Base-by-base conservation (phyloP, 1,140 invertebrate species). In the Cephus cinctus region DNA sequence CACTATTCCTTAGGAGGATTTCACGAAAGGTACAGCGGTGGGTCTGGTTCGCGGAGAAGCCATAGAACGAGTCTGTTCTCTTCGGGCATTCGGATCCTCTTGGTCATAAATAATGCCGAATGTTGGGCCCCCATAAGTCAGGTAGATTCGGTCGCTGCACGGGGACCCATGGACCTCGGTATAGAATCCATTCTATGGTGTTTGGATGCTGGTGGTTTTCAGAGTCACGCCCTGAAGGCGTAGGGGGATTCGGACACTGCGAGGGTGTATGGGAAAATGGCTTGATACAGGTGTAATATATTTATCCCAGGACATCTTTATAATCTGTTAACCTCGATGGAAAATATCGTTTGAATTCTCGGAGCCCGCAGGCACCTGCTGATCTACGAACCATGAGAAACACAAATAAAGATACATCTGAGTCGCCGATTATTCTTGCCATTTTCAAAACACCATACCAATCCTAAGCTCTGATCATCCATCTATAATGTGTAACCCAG, bases 81-180 rank as follows among this genome's bases (percentile, higher is more conserved):
- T 67, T 56, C 54, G 56, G 48, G 57, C 51, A 61, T 61, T 51
- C 52, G 50, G 57, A 45, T 40, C 59, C 56, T 58, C 53, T 59
- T 15, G 47, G 59, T 48, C 66, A 64, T 74, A 75, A 75, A 74
- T 74, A 75, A 73, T 60, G 49, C 59, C 50, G 55, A 73, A 72
- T 64, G 66, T 63, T 67, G 66, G 71, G 63, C 61, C 68, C n/a
- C 61, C 61, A 74, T 75, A 74, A 75, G 71, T 75, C 73, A 75
- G 71, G 70, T 73, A 72, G 65, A 67, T 63, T 63, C 47, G 61
- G 61, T 63, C 54, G 45, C 39, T 39, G 57, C 59, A 60, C 61
- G 55, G 49, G n/a, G 36, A 16, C 23, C 34, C 35, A 16, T 23
- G 44, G 34, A 46, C 44, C 44, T 34, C 31, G 21, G 44, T 51